Conservation (phyloP, 2,797 vertebrate genomes). For the Gallinago solitaria region DNA sequence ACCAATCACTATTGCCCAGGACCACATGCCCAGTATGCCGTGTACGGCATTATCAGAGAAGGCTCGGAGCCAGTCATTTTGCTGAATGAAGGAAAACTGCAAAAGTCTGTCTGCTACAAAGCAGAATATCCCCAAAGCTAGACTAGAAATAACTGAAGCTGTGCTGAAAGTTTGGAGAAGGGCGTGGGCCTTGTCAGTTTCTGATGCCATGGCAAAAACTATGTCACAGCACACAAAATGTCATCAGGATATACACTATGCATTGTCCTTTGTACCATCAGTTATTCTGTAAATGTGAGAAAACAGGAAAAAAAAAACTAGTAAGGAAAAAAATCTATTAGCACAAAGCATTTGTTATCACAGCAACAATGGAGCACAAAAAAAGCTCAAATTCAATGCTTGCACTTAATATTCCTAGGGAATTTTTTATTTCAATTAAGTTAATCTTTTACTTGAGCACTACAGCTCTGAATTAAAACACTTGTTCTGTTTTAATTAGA, state of each 20-base stretch:
- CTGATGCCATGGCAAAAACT: constrained; percentile 82
- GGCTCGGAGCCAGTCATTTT: constrained; percentile 89
- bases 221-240: constrained; percentile 1
- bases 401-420: neutral
- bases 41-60: constrained; percentile 90
- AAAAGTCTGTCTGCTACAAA: constrained; percentile 85
- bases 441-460: neutral
- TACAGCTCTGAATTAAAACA: neutral
- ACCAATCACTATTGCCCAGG: constrained; percentile 92
- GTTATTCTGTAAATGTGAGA: constrained; percentile 60
- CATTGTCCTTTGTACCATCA: constrained; percentile 33
- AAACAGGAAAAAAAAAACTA: neutral
- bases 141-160: constrained; percentile 87
- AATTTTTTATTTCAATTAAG: neutral
- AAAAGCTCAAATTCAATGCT: neutral
- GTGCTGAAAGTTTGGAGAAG: constrained; percentile 92
- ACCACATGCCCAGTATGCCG: constrained; percentile 91
- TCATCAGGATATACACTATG: constrained; percentile 15
- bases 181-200: constrained; percentile 89
- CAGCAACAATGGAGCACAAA: neutral
- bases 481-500: neutral
- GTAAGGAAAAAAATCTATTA: neutral
- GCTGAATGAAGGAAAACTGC: constrained; percentile 85
- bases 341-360: neutral
- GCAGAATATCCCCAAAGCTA: constrained; percentile 89